Evolutionary conservation across 1,140 invertebrate genomes (phyloP).

Genomic region (Sycophaga agraensis): DNA sequence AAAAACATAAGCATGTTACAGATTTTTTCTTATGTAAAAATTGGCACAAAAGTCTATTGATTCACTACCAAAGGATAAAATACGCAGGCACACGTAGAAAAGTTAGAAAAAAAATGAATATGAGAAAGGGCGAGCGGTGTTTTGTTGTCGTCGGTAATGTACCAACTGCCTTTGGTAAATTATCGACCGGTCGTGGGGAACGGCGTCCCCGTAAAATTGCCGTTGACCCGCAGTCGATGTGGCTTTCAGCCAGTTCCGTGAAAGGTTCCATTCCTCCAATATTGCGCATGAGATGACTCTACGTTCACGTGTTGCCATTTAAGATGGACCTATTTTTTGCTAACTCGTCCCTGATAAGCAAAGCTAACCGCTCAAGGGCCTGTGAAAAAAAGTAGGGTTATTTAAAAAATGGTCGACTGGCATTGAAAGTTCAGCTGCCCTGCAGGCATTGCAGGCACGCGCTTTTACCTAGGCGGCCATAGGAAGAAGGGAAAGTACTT

Average conservation of each 20-base stretch:
- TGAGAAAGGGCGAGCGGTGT: not conserved
- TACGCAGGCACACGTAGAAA: not conserved
- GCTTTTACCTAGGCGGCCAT: too few species aligned
- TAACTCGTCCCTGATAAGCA: slow-evolving; percentile 45
- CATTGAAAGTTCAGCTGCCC: too few species aligned
- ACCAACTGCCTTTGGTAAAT: not conserved
- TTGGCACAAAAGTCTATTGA: too few species aligned
- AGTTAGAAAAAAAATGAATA: not conserved
- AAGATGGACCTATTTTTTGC: slow-evolving; percentile 32
- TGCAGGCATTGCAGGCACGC: too few species aligned
- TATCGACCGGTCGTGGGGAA: slow-evolving; percentile 16
- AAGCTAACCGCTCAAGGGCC: slow-evolving; percentile 46
- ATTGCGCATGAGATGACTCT: too few species aligned
- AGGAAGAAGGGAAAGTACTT: slow-evolving; percentile 25
- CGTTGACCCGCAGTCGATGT: slow-evolving; percentile 5
- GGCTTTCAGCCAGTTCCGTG: not conserved
- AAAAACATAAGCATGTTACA: too few species aligned
- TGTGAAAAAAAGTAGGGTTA: slow-evolving; percentile 31
- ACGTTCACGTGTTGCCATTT: slow-evolving; percentile 39
- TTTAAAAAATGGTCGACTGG: too few species aligned
- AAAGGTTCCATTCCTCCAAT: not conserved
- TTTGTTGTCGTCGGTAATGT: not conserved
- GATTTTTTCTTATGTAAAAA: too few species aligned
- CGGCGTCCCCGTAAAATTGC: too few species aligned
- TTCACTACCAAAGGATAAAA: not conserved